Conservation (phyloP, 23 tunicate species). For the Ciona savignyi region DNA sequence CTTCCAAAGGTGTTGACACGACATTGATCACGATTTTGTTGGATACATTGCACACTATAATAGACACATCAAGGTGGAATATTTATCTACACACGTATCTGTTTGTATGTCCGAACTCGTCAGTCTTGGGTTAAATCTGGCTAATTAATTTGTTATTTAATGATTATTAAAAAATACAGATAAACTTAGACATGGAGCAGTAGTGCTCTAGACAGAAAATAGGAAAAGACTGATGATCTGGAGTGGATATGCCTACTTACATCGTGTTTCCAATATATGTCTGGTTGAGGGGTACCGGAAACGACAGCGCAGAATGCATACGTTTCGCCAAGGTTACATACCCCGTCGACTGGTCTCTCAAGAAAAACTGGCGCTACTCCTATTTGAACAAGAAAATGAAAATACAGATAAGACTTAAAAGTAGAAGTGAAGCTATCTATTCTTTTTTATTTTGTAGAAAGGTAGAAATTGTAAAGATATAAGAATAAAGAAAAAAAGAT, state of each 20-base stretch:
- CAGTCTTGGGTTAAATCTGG: no score
- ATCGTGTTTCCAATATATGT: constrained; percentile 69
- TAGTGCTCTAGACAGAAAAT: no score
- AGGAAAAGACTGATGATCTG: no score
- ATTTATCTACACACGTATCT: no score
- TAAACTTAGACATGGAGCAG: no score
- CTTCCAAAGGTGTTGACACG: neutral
- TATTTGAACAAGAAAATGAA: constrained; percentile 4
- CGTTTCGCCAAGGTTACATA: constrained; percentile 38
- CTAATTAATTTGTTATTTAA: no score
- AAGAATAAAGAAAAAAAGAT: neutral
- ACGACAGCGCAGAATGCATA: constrained; percentile 36
- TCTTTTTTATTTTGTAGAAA: no score
- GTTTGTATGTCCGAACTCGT: no score
- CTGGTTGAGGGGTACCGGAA: constrained; percentile 74
- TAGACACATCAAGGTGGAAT: neutral
- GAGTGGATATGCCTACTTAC: constrained; percentile 18
- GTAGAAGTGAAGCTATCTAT: no score
- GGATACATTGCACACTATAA: neutral
- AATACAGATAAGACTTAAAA: neutral
- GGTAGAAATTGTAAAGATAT: no score
- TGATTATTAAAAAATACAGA: no score
- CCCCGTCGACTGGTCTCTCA: constrained; percentile 43
- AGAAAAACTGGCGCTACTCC: constrained; percentile 78
- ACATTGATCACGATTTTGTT: neutral